A percentile compares a stretch with the other conserved stretches of the same genome.
phyloP scores from a whole-genome alignment of 2,113 vertebrate species.

The Sinocyclocheilus anshuiensis region DNA sequence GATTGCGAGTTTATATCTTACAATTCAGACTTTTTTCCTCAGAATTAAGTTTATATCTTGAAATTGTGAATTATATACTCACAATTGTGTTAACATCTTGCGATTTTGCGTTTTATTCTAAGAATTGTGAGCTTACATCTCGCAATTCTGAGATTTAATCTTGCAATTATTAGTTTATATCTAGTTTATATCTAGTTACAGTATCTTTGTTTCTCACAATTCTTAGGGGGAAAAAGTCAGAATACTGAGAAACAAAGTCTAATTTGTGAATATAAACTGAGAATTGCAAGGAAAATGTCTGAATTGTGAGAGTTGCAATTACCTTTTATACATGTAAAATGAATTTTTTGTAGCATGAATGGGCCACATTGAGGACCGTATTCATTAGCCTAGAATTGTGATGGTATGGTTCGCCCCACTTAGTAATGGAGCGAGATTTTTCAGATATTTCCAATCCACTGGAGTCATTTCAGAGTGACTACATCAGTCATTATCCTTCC shows the following conservation, averaged over 20 bases:
- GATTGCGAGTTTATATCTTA: background rate
- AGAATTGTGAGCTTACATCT: too few species aligned
- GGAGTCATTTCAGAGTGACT: conserved; percentile 1
- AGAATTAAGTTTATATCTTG: too few species aligned
- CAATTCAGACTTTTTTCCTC: too few species aligned
- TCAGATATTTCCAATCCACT: conserved; percentile 13
- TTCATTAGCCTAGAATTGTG: background rate
- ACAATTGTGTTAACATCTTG: too few species aligned
- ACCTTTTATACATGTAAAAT: background rate
- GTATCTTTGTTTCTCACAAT: background rate
- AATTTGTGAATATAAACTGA: background rate
- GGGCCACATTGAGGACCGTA: background rate
- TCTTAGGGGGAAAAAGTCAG: background rate
- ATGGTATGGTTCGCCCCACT: background rate
- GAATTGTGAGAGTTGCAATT: background rate
- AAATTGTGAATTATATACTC: too few species aligned
- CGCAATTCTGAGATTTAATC: too few species aligned
- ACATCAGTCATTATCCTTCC: background rate
- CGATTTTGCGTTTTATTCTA: too few species aligned
- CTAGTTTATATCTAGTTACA: too few species aligned
- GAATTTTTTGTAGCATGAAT: background rate
- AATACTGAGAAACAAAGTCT: background rate
- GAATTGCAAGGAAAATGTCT: background rate
- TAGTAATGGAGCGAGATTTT: background rate
- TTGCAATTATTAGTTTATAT: too few species aligned